Evolutionary conservation across 2,888 invertebrate genomes (phyloP).

Genomic region (Rhingia campestris): DNA sequence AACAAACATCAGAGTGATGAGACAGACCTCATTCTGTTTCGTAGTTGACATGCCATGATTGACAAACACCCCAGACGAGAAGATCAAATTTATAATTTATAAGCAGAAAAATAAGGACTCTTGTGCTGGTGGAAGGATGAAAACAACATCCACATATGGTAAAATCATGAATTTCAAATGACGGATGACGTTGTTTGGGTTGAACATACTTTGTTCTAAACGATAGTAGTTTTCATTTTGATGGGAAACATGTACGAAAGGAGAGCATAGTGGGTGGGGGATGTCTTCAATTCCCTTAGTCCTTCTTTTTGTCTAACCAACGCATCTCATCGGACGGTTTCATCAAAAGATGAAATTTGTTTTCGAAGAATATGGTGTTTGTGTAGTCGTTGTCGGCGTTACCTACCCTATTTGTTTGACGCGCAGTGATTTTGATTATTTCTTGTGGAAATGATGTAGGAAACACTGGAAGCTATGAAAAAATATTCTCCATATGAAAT

Average conservation of each 20-base stretch:
- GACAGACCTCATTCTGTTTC: neutral
- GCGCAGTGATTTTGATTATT: conserved; percentile 17
- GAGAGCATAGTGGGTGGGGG: neutral
- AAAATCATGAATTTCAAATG: neutral
- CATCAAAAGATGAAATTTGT: no score
- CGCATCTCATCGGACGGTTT: no score
- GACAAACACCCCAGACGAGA: conserved; percentile 43
- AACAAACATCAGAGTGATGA: neutral
- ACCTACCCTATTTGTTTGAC: neutral
- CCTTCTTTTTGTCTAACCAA: neutral
- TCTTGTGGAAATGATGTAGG: conserved; percentile 17
- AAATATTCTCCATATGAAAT: conserved; percentile 6
- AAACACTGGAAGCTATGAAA: conserved; percentile 1
- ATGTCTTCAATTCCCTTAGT: neutral
- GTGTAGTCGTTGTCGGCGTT: neutral
- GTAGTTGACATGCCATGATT: conserved; percentile 49
- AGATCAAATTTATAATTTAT: conserved; percentile 61
- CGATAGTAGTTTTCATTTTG: neutral
- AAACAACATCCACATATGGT: neutral
- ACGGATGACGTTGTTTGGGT: neutral
- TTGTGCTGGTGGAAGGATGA: neutral
- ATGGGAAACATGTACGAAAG: neutral
- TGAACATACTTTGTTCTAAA: neutral
- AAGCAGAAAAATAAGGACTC: conserved; percentile 10
- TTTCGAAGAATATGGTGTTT: no score